A percentile compares a stretch with the other conserved stretches of the same genome.
Evolutionary conservation across 2,113 vertebrate species (phyloP).

Genomic region (Forbesichthys agassizii): DNA sequence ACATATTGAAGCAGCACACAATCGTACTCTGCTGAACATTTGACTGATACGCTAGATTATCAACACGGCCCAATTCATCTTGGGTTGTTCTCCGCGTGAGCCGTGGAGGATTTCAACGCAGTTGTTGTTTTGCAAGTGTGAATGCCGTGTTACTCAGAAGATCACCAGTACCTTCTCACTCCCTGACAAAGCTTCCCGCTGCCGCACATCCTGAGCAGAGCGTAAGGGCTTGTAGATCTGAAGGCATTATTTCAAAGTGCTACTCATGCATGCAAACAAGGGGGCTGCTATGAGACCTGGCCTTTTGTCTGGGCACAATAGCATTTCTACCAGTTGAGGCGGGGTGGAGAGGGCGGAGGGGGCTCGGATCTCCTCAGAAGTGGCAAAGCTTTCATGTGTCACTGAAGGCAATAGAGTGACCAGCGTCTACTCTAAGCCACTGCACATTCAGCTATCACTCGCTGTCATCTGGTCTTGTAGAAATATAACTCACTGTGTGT

Average conservation of each 20-base stretch:
- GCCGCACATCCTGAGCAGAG: conserved; percentile 56
- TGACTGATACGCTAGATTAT: conserved; percentile 22
- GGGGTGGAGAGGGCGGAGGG: background rate
- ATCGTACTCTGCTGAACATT: no score
- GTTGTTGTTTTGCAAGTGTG: conserved; percentile 49
- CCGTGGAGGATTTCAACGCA: conserved; percentile 47
- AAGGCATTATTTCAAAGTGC: conserved; percentile 69
- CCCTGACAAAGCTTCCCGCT: conserved; percentile 65
- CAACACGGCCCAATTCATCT: conserved; percentile 43
- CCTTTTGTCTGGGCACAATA: conserved; percentile 74
- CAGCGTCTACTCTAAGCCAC: conserved; percentile 32
- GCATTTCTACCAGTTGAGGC: conserved; percentile 31
- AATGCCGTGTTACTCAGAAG: conserved; percentile 55
- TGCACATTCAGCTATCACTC: conserved; percentile 30
- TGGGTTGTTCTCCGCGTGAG: conserved; percentile 39
- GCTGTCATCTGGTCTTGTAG: conserved; percentile 45
- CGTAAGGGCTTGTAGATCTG: conserved; percentile 67
- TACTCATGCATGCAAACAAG: conserved; percentile 72
- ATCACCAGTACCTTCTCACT: conserved; percentile 63
- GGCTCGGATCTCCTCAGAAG: conserved; percentile 65
- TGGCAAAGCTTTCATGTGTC: conserved; percentile 69
- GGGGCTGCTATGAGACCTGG: conserved; percentile 62
- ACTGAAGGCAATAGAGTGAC: conserved; percentile 64
- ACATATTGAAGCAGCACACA: no score
- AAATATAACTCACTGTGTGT: conserved; percentile 48